Conservation (phyloP, 2,888 invertebrate species). For the Mesorhabditis spiculigera region DNA sequence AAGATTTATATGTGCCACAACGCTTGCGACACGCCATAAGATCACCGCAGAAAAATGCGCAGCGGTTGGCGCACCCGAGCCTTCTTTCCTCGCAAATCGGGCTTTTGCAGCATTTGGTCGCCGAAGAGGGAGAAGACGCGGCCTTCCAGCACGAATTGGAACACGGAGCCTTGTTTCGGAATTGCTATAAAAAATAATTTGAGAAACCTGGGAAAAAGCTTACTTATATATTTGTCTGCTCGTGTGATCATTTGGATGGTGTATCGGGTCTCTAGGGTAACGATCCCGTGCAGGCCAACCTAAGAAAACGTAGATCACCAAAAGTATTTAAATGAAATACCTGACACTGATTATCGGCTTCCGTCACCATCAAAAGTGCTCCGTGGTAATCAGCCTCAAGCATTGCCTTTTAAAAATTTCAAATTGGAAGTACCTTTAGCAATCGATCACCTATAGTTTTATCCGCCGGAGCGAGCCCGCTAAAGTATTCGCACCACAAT, state of each 20-base stretch:
- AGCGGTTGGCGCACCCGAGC: conserved; percentile 34
- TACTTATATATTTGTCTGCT: conserved; percentile 60
- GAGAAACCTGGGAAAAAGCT: conserved; percentile 7
- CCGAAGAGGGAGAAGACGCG: conserved; percentile 75
- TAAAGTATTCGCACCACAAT: conserved; percentile 49
- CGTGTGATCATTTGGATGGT: conserved; percentile 61
- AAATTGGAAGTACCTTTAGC: conserved; percentile 40
- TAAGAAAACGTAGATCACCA: conserved; percentile 14
- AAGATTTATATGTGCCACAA: not conserved
- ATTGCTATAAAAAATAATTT: conserved; percentile 67
- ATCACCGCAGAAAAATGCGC: conserved; percentile 41
- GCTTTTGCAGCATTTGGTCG: conserved; percentile 62
- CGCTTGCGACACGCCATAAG: not conserved
- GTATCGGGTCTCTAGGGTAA: conserved; percentile 62
- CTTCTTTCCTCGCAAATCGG: conserved; percentile 47
- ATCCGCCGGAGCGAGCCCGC: conserved; percentile 8
- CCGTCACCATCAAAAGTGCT: conserved; percentile 59
- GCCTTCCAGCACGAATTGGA: conserved; percentile 70
- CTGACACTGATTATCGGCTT: conserved; percentile 60
- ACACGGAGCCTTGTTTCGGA: conserved; percentile 76
- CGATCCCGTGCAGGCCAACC: conserved; percentile 61
- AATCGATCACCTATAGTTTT: conserved; percentile 42
- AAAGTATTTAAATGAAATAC: conserved; percentile 19
- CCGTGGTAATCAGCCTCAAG: conserved; percentile 62
- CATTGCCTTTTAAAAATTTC: conserved; percentile 5